phyloP scores from a whole-genome alignment of 2,797 vertebrate genomes.

The Enteromius treurensis region DNA sequence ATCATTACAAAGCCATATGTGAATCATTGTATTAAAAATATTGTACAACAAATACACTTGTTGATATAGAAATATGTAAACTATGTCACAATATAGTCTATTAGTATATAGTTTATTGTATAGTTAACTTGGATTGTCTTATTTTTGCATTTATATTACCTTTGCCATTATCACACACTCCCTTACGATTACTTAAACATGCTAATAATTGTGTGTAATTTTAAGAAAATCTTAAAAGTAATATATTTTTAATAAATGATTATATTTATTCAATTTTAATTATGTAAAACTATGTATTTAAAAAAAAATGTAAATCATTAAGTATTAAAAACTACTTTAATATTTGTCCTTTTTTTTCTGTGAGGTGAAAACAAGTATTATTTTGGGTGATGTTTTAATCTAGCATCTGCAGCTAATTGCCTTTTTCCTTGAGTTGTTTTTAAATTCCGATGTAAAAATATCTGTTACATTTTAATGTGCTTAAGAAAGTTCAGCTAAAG shows the following conservation, averaged over 20 bases:
- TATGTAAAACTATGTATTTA: background rate
- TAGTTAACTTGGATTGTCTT: background rate
- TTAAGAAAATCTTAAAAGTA: background rate
- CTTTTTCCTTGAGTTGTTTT: background rate
- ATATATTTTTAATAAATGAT: background rate
- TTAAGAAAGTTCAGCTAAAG: slow-evolving; percentile 72
- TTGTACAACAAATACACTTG: background rate
- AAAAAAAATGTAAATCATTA: background rate
- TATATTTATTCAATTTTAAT: no score
- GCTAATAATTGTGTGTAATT: background rate
- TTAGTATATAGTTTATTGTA: background rate
- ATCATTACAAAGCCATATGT: background rate
- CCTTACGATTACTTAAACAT: background rate
- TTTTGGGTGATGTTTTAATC: background rate
- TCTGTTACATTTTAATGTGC: slow-evolving; percentile 65
- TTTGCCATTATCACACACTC: background rate
- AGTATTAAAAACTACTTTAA: background rate
- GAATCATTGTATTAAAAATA: background rate
- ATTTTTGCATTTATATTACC: background rate
- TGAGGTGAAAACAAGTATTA: background rate
- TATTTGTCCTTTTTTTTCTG: background rate
- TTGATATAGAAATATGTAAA: background rate
- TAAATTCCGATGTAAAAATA: background rate
- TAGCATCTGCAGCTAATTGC: background rate
- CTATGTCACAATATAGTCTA: background rate